A percentile compares a stretch with the other conserved stretches of the same genome.
These are phyloP conservation scores for Liodrosophila aerea DNA, from an alignment of 2,888 invertebrate species.

Conservation along the genomic window DNA sequence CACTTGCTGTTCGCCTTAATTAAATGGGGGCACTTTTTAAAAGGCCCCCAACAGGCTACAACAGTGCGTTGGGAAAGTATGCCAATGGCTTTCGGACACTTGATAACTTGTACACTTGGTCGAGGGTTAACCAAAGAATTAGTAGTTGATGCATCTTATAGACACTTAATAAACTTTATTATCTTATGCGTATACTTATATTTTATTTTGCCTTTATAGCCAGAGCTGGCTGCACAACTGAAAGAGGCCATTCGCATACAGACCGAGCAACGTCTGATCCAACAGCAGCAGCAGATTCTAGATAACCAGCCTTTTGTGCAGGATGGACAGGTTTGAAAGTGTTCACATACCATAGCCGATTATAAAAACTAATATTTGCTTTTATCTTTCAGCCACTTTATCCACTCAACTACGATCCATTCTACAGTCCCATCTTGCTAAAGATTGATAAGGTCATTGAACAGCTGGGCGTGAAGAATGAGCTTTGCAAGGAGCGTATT, in stretches of 20 bases:
- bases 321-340: conserved; percentile 79
- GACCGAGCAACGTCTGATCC: conserved; percentile 84
- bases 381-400: conserved; percentile 75
- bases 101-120: background rate
- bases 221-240: conserved; percentile 83
- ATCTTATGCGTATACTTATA: background rate
- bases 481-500: conserved; percentile 89
- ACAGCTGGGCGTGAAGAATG: conserved; percentile 88
- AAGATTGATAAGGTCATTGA: conserved; percentile 89
- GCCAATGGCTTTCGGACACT: conserved; percentile 35
- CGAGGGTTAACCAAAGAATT: conserved; percentile 2
- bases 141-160: background rate
- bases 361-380: background rate
- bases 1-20: conserved; percentile 44
- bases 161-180: too few relatives aligned
- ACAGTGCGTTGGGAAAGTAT: conserved; percentile 63
- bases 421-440: conserved; percentile 91
- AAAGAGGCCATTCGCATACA: conserved; percentile 85
- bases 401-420: conserved; percentile 84
- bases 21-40: conserved; percentile 52
- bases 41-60: conserved; percentile 12
- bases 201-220: conserved; percentile 51
- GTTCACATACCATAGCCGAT: background rate
- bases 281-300: conserved; percentile 85
- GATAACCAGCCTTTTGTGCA: conserved; percentile 83